These are phyloP conservation scores for Tubiluchus corallicola DNA, from an alignment of 2,888 invertebrate species.

Conservation along the genomic window DNA sequence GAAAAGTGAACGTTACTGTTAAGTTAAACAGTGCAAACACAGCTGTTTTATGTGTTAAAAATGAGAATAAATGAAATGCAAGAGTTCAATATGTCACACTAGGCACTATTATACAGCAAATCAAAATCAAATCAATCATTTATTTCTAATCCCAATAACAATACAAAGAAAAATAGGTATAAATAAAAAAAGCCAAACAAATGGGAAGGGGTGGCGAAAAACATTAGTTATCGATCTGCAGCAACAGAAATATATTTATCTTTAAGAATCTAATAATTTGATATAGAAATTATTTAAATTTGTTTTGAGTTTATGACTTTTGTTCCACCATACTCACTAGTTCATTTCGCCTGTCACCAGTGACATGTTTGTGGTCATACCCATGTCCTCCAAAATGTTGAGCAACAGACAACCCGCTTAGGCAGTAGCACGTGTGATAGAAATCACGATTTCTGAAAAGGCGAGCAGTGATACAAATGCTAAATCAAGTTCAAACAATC, in stretches of 20 bases:
- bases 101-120: no score
- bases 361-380: conserved; percentile 30
- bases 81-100: no score
- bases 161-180: no score
- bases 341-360: conserved; percentile 49
- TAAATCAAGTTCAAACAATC: conserved; percentile 17
- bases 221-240: conserved; percentile 1
- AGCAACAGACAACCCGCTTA: conserved; percentile 82
- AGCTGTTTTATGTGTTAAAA: no score
- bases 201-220: no score
- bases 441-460: conserved; percentile 54
- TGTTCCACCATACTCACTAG: conserved; percentile 36
- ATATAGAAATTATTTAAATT: neutral
- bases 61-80: no score
- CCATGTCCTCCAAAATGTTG: conserved; percentile 44
- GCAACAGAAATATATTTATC: conserved; percentile 1
- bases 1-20: no score
- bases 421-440: conserved; percentile 90
- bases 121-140: no score
- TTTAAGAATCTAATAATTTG: neutral
- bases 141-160: no score
- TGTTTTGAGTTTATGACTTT: neutral
- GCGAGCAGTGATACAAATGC: no score
- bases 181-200: no score
- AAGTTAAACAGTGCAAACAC: no score